Conservation (phyloP, 2,888 invertebrate species). For the Caenorhabditis panamensis region DNA sequence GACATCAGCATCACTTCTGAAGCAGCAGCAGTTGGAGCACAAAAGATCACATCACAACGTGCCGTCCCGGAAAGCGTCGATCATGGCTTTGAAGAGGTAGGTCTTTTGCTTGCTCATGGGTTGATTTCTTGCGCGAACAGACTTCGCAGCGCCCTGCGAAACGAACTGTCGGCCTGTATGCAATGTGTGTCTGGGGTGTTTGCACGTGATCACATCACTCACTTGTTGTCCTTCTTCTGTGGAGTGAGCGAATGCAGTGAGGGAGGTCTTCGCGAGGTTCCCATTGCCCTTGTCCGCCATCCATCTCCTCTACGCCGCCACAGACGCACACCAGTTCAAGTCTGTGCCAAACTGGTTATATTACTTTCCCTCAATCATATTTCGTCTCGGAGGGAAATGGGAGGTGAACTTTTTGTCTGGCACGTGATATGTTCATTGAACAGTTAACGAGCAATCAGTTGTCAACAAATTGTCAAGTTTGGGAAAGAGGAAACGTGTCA, state of each 20-base stretch:
- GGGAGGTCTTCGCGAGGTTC: slow-evolving; percentile 52
- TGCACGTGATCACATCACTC: slow-evolving; percentile 56
- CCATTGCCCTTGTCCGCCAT: slow-evolving; percentile 13
- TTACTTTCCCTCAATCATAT: not conserved
- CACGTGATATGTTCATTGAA: not conserved
- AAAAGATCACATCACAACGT: slow-evolving; percentile 64
- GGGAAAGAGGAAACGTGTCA: too few relatives aligned
- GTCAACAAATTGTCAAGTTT: not conserved
- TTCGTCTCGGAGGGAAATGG: not conserved
- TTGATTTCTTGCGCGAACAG: slow-evolving; percentile 4
- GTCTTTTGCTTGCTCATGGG: slow-evolving; percentile 3
- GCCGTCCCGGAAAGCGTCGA: slow-evolving; percentile 65
- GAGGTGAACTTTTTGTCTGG: not conserved
- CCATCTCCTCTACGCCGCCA: slow-evolving; percentile 11
- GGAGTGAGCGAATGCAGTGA: slow-evolving; percentile 34
- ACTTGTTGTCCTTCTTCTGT: slow-evolving; percentile 37
- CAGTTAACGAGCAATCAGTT: slow-evolving; percentile 4
- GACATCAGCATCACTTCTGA: slow-evolving; percentile 18
- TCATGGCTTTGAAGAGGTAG: slow-evolving; percentile 69
- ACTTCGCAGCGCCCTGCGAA: slow-evolving; percentile 31
- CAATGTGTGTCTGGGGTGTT: slow-evolving; percentile 48
- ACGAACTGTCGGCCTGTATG: slow-evolving; percentile 4
- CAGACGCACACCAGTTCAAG: slow-evolving; percentile 5
- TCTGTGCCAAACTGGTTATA: slow-evolving; percentile 33
- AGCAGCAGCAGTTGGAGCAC: slow-evolving; percentile 21